These are phyloP conservation scores for Caranx melampygus DNA, from an alignment of 2,113 vertebrate species.

Conservation along the genomic window DNA sequence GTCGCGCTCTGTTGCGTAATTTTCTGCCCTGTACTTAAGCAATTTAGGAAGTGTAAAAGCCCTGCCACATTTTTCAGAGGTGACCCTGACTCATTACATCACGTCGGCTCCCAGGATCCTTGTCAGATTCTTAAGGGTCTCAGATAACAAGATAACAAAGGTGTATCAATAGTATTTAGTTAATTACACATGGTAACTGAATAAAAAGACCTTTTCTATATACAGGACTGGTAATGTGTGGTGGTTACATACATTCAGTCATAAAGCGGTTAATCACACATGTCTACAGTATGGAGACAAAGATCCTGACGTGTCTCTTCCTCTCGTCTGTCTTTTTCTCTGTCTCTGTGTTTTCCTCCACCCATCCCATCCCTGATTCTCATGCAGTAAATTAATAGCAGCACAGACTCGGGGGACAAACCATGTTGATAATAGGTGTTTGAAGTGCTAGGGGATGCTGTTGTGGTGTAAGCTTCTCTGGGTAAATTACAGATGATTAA, in stretches of 20 bases:
- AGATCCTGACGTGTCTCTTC: not conserved
- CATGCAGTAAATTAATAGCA: not conserved
- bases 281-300: not conserved
- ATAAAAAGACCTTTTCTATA: not conserved
- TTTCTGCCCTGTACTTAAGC: slow-evolving; percentile 32
- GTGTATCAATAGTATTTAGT: not conserved
- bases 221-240: not conserved
- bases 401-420: not conserved
- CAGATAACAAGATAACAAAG: slow-evolving; percentile 11
- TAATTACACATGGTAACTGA: not conserved
- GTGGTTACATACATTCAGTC: not conserved
- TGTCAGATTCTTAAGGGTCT: slow-evolving; percentile 2
- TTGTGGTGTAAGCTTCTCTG: not conserved
- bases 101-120: slow-evolving; percentile 14
- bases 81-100: slow-evolving; percentile 56
- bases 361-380: not conserved
- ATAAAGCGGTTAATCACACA: not conserved
- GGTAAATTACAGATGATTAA: not conserved
- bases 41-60: slow-evolving; percentile 49
- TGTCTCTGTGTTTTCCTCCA: not conserved
- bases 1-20: slow-evolving; percentile 49
- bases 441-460: not conserved
- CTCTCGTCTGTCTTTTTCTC: not conserved
- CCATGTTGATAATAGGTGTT: not conserved
- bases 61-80: slow-evolving; percentile 37